Base-by-base conservation (phyloP, 1,140 invertebrate species). In the Uloborus diversus region DNA sequence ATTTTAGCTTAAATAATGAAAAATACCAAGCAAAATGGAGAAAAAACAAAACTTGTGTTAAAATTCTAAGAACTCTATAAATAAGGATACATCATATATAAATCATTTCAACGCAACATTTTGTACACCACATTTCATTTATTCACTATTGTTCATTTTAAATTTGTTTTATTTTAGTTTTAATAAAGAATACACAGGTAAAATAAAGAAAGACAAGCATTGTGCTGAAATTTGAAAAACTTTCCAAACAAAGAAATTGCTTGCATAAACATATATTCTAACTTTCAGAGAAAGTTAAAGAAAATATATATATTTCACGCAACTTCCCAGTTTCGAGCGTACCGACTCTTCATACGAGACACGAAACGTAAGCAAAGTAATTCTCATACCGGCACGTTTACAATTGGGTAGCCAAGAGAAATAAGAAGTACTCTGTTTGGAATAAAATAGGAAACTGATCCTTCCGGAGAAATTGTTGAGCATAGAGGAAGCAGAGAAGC, bases 391-490 rank as follows among this genome's bases (percentile, higher is more conserved):
- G 27, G 61, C 61, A 64, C 61, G 61, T 64, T 37, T 33, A 23
- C 20, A 9, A 13, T 42, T 42, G 37, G 49, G 49, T 49, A 66
- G 30, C 25, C 5, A 49, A 33, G 30, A 49, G 4, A 14, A 28
- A 27, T 25, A 17, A 42, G 7, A n/a, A 20, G 13, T 17, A 28
- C 11, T 14, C 42, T 42, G 30, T 14, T 14, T 27, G 27, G 51
- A 49, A 66, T 66, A 17, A 66, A 66, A 42, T 42, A 28, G 30
- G 28, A 14, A 66, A 7, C 23, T 5, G 64, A 66, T 66, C 64
- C 51, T 47, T n/a, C 27, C 64, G 20, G 47, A 28, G 64, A 66
- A 66, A 49, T 66, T 66, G 64, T 66, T 30, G 64, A 51, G 30
- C 32, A 42, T 66, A 28, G 64, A 14, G 25, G 13, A 30, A 57